Base-by-base conservation (phyloP, 92 coral and sea anemone species). In the Paragorgia papillata region DNA sequence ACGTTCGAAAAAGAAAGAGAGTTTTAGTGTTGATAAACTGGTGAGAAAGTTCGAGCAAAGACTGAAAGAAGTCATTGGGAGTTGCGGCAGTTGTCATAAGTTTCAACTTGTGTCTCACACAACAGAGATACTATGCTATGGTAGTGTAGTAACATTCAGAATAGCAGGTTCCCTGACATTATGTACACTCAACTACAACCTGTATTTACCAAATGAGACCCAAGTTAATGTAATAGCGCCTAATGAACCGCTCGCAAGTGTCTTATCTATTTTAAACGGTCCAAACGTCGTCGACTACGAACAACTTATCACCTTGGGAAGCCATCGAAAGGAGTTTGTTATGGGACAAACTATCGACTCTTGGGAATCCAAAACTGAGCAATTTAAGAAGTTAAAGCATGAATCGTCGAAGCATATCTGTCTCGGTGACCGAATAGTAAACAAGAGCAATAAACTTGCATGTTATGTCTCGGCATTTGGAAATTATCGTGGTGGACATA, bases 391-490 rank as follows among this genome's bases (percentile, higher is more conserved):
- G 26, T 9, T 81, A 27, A 59, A 57, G 44, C 57, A 37, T 14
- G 80, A 30, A 20, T 27, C 64, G n/a, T 57, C 79, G 33, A 75
- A 66, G 54, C 25, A 50, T 51, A 13, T 50, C 50, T 48, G 54
- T n/a, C 37, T 80, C 27, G 79, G 67, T 7, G 57, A 24, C 1
- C 79, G 84, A 21, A 62, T 81, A 30, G 56, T 43, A 5, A 66
- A 54, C 27, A 10, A 44, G 20, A 46, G 43, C 80, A 58, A 21
- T 59, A 41, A 57, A 29, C 46, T 81, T 6, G 67, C 50, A 25
- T 66, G 59, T 60, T 61, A 62, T 33, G 74, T 82, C 28, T 82
- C 85, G 40, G 85, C 85, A 40, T 82, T 82, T 73, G 85, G 74
- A 19, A 82, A 82, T 63, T 48, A 62, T 55, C 26, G 81, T 44